Conservation (phyloP, 1,140 invertebrate genomes). For the Aphaenogaster rudis region DNA sequence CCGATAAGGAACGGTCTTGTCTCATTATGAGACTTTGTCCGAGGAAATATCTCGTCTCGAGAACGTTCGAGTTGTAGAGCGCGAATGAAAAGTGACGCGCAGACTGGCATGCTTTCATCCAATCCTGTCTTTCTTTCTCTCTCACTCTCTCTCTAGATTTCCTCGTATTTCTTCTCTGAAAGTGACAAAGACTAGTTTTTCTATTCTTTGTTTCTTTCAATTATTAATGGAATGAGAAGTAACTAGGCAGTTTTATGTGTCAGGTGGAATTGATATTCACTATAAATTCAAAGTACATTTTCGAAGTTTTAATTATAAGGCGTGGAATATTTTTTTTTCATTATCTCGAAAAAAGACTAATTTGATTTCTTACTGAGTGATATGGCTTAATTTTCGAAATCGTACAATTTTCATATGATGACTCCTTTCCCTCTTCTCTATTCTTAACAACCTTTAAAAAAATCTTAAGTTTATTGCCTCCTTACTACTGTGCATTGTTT, state of each 20-base stretch:
- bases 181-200: conserved; percentile 29
- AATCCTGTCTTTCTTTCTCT: neutral
- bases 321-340: conserved; percentile 7
- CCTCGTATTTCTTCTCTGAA: conserved; percentile 25
- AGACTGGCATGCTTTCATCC: conserved; percentile 39
- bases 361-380: neutral
- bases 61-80: conserved; percentile 33
- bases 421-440: neutral
- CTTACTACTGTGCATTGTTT: neutral
- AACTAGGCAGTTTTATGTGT: conserved; percentile 14
- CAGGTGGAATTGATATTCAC: conserved; percentile 1
- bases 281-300: neutral
- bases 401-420: neutral
- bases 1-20: conserved; percentile 75
- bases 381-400: conserved; percentile 2
- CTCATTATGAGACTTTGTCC: conserved; percentile 66
- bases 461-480: neutral
- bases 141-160: neutral
- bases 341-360: neutral
- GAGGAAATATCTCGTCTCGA: conserved; percentile 38
- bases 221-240: conserved; percentile 37
- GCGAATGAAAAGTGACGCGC: conserved; percentile 68
- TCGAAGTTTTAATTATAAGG: conserved; percentile 12
- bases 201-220: conserved; percentile 10
- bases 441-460: neutral